These are phyloP conservation scores for Drosophila siamana DNA, from an alignment of 2,888 invertebrate species.

Conservation along the genomic window DNA sequence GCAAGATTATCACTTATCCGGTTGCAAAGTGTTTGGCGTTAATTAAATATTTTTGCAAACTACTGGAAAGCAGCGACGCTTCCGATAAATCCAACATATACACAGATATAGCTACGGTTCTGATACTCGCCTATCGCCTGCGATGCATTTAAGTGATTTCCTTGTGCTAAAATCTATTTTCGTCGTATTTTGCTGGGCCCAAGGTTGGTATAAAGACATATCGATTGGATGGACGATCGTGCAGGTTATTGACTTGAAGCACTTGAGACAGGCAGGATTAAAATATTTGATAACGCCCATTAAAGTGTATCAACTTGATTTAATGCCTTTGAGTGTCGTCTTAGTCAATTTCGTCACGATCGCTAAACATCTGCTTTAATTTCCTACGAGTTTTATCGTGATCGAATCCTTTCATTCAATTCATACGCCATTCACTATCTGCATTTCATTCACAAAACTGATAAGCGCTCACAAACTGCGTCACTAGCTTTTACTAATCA, in stretches of 20 bases:
- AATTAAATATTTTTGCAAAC: slow-evolving; percentile 64
- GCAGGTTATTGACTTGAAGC: slow-evolving; percentile 23
- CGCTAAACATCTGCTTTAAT: neutral
- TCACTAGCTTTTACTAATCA: neutral
- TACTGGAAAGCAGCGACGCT: slow-evolving; percentile 18
- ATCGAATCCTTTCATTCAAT: slow-evolving; percentile 15
- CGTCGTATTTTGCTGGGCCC: slow-evolving; percentile 35
- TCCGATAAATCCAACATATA: slow-evolving; percentile 19
- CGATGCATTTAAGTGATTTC: slow-evolving; percentile 55
- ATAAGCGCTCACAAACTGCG: slow-evolving; percentile 26
- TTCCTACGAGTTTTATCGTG: slow-evolving; percentile 3
- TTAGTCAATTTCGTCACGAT: neutral
- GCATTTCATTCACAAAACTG: slow-evolving; percentile 43
- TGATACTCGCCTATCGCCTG: slow-evolving; percentile 18
- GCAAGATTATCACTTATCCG: slow-evolving; percentile 45
- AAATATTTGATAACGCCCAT: neutral
- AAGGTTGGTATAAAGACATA: slow-evolving; percentile 65
- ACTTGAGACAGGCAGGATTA: slow-evolving; percentile 17
- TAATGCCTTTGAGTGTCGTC: neutral
- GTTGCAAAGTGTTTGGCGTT: slow-evolving; percentile 31
- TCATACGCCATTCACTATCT: slow-evolving; percentile 20
- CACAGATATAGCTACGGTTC: slow-evolving; percentile 4
- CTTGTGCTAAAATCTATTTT: slow-evolving; percentile 40
- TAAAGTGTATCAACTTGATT: neutral
- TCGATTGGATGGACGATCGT: slow-evolving; percentile 2